phyloP scores from a whole-genome alignment of 2,797 vertebrate genomes.

The Malurus splendens region DNA sequence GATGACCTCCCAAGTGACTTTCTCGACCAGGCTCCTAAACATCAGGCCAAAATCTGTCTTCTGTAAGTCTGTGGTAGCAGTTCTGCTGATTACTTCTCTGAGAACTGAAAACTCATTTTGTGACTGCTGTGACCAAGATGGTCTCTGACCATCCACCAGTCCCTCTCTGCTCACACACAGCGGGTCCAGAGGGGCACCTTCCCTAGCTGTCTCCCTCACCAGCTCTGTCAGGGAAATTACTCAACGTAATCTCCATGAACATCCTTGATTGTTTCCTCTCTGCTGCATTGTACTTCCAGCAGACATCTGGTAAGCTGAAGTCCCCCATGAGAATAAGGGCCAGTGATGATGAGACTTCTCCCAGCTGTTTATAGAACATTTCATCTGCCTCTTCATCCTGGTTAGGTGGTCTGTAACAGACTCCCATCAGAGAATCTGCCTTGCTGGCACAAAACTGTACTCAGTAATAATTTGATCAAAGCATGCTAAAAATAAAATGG shows the following conservation, averaged over 20 bases:
- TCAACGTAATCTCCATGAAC: background rate
- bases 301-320: background rate
- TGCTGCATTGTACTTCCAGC: background rate
- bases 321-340: background rate
- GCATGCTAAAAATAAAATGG: background rate
- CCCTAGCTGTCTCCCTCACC: background rate
- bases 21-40: background rate
- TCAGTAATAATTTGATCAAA: background rate
- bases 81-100: background rate
- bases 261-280: background rate
- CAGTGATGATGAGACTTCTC: background rate
- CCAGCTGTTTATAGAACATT: background rate
- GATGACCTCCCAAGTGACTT: background rate
- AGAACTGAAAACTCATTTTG: background rate
- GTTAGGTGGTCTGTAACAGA: background rate
- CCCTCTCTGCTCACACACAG: background rate
- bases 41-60: background rate
- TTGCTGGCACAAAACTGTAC: background rate
- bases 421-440: background rate
- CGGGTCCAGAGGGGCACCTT: background rate
- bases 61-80: background rate
- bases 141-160: background rate
- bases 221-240: too few species aligned
- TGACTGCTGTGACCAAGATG: background rate
- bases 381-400: background rate